Evolutionary conservation across 1,140 invertebrate species (phyloP).

Genomic region (Drosophila hydei): DNA sequence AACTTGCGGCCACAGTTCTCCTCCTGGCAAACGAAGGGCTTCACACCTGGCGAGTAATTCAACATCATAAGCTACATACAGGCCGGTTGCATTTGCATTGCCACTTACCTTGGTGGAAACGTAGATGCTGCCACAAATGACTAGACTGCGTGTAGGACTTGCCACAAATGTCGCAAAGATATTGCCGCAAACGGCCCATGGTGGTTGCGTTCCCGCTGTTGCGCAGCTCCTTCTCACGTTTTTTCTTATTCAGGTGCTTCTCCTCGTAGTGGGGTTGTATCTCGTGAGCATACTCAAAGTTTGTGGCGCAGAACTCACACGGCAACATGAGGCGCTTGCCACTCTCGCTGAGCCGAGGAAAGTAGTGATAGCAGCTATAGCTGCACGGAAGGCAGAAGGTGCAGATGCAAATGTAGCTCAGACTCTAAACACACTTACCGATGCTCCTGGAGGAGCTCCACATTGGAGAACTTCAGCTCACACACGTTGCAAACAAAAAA

Average conservation of each 20-base stretch:
- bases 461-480: constrained; percentile 76
- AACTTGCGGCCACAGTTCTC: constrained; percentile 87
- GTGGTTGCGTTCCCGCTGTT: neutral
- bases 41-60: constrained; percentile 84
- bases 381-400: constrained; percentile 41
- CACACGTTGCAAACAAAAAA: constrained; percentile 85
- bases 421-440: constrained; percentile 56
- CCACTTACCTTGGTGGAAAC: constrained; percentile 85
- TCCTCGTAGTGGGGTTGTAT: constrained; percentile 83
- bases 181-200: constrained; percentile 83
- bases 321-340: constrained; percentile 53
- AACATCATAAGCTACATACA: neutral
- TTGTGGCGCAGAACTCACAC: constrained; percentile 72
- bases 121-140: constrained; percentile 87
- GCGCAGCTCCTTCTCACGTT: constrained; percentile 69
- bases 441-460: constrained; percentile 84
- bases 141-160: constrained; percentile 87
- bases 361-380: constrained; percentile 69
- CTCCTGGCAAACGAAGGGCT: constrained; percentile 86
- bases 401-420: neutral
- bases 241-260: constrained; percentile 75
- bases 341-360: constrained; percentile 61
- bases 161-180: constrained; percentile 86
- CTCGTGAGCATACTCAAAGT: constrained; percentile 83
- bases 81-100: neutral